phyloP scores from a whole-genome alignment of 1,140 invertebrate genomes.

The Aradophagus sp. region DNA sequence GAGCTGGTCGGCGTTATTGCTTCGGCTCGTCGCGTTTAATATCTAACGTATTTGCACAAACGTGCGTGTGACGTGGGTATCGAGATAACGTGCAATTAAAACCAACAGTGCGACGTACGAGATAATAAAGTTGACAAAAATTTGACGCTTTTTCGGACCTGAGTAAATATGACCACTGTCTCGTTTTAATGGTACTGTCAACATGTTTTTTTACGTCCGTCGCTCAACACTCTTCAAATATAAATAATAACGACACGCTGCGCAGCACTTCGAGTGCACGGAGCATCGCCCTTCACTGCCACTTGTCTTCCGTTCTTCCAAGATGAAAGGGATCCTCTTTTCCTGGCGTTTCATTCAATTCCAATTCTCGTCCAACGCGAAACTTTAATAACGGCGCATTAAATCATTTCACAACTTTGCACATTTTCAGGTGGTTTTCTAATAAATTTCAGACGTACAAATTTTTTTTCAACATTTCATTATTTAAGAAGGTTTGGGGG shows the following conservation, averaged over 20 bases:
- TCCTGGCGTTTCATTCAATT: slow-evolving; percentile 7
- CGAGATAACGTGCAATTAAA: slow-evolving; percentile 36
- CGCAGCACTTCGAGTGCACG: slow-evolving; percentile 15
- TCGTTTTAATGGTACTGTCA: slow-evolving; percentile 62
- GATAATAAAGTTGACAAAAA: slow-evolving; percentile 55
- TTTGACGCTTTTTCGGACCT: slow-evolving; percentile 59
- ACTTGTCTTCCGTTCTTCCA: slow-evolving; percentile 32
- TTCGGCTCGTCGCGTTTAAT: too few relatives aligned
- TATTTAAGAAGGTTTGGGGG: too few relatives aligned
- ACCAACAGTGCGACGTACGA: slow-evolving; percentile 11
- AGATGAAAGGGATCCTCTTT: slow-evolving; percentile 14
- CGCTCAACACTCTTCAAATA: slow-evolving; percentile 59
- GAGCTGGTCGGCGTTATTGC: too few relatives aligned
- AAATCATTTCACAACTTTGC: too few relatives aligned
- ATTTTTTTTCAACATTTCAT: too few relatives aligned
- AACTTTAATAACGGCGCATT: not conserved
- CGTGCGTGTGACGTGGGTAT: not conserved
- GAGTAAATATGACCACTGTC: slow-evolving; percentile 55
- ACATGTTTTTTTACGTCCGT: slow-evolving; percentile 60
- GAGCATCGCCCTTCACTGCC: slow-evolving; percentile 43
- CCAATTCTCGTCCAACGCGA: not conserved
- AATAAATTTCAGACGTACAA: too few relatives aligned
- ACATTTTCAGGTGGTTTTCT: too few relatives aligned
- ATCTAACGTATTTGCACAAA: not conserved
- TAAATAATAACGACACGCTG: slow-evolving; percentile 53